Evolutionary conservation across 2,113 vertebrate genomes (phyloP).

Genomic region (Pomatostomus ruficeps): DNA sequence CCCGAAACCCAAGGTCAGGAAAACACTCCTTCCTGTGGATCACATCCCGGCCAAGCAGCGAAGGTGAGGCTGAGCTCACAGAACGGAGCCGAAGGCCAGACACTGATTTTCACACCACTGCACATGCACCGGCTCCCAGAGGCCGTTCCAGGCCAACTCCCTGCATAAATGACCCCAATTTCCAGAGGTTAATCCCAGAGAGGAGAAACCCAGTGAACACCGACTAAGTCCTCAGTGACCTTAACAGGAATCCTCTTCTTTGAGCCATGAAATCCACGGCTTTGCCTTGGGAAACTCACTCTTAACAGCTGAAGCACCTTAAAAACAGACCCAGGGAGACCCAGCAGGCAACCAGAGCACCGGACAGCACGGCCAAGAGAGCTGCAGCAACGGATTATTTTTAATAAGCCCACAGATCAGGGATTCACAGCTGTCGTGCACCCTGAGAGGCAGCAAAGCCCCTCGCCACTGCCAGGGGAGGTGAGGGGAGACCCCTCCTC

Average conservation of each 20-base stretch:
- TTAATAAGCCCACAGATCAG: not conserved
- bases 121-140: fast-evolving
- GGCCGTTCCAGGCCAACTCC: not conserved
- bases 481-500: not conserved
- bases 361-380: fast-evolving
- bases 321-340: not conserved
- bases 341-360: fast-evolving
- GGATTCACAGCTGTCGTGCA: not conserved
- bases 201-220: not conserved
- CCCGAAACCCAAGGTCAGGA: not conserved
- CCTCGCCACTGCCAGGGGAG: fast-evolving
- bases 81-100: not conserved
- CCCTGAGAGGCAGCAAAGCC: not conserved
- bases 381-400: not conserved
- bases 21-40: fast-evolving
- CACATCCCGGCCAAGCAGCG: not conserved
- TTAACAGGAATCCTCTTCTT: not conserved
- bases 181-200: not conserved
- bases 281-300: fast-evolving
- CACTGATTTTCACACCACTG: not conserved
- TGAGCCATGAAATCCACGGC: not conserved
- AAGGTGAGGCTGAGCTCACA: not conserved
- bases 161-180: not conserved
- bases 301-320: too few species aligned
- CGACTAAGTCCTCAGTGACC: not conserved